Evolutionary conservation across 2,113 vertebrate genomes (phyloP), one percentile per base, ranked within the genome.

Genomic region (Phrynosoma blainvillii): DNA sequence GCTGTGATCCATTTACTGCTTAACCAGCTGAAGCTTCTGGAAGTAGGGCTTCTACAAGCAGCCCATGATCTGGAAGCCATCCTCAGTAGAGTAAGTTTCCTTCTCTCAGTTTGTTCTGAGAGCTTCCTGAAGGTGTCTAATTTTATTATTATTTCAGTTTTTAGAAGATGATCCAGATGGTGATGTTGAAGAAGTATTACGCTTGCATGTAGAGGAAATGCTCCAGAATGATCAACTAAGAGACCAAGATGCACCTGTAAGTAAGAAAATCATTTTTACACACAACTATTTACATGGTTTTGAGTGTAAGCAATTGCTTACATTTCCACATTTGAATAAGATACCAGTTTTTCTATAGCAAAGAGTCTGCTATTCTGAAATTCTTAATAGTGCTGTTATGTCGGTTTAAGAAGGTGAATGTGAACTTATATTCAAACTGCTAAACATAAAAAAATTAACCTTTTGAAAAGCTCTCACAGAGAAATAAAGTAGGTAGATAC

Each of bases 1-100:
- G 93, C 97, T 0, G 96, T 97, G 87, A 91, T 99, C 88, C 98
- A 99, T 91, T 94, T 99, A 1, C 94, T 99, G 75, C 86, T 98
- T 1, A 97, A 97, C 92, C 98, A 99, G 94, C 96, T 99, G 32
- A 97, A 93, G 94, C 94, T 99, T 27, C 82, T 99, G 92, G 96
- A 98, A 82, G 95, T 96, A 0, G 99, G 99, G 2, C 92, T 96
- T 16, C 95, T 99, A 27, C 96, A 97, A 59, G 98, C 97, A 1
- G 97, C 98, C n/a, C 97, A 97, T 42, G 97, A 98, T 3, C 92
- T 98, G 5, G 98, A 98, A 88, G 90, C 92, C 16, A 70, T 98
- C 79, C 96, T 99, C 30, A 96, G 89, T 81, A 97, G 95, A 97
- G 99, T 98, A 92, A 86, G 97, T 96, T 8, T 62, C 30, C 79